Evolutionary conservation across 2,797 vertebrate species (phyloP).

Genomic region (Notamacropus eugenii): DNA sequence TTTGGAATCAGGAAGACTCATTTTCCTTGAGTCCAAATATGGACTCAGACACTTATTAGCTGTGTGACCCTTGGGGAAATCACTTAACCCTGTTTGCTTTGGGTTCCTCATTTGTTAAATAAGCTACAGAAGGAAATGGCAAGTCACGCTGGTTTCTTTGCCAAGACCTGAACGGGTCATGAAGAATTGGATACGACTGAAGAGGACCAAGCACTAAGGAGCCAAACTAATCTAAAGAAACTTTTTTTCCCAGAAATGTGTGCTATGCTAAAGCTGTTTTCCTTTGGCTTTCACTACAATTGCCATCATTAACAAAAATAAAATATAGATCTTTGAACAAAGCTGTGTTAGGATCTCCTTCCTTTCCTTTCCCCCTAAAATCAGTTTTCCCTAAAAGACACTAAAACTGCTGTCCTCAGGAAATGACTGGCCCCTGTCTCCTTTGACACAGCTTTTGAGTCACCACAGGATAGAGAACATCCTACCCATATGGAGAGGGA

Average conservation of each 20-base stretch:
- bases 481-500: not conserved
- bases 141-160: not conserved
- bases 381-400: not conserved
- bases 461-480: not conserved
- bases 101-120: not conserved
- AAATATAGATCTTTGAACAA: too few relatives aligned
- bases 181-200: not conserved
- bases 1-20: not conserved
- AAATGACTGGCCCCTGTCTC: not conserved
- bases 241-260: not conserved
- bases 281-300: not conserved
- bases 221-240: not conserved
- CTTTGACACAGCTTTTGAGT: not conserved
- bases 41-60: not conserved
- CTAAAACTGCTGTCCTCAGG: not conserved
- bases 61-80: not conserved
- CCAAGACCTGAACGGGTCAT: not conserved
- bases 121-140: not conserved
- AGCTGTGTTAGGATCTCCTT: too few relatives aligned
- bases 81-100: not conserved
- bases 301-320: not conserved
- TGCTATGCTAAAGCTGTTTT: not conserved
- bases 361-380: not conserved
- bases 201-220: not conserved
- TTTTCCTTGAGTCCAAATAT: not conserved